Conservation (phyloP, 2,888 invertebrate species). For the Luperina testacea region DNA sequence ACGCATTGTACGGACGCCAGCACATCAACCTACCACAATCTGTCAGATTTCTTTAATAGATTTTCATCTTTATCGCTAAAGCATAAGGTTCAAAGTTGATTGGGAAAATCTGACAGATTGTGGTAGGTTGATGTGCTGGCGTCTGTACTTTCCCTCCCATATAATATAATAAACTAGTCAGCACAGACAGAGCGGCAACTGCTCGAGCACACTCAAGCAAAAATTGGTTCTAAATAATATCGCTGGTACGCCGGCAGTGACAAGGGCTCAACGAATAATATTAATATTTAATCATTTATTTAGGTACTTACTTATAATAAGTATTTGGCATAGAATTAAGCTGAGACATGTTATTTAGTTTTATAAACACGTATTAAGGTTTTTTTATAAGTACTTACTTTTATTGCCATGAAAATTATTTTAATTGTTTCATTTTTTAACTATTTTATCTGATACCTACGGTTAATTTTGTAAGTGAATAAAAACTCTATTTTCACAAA, state of each 20-base stretch:
- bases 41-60: no score
- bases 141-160: no score
- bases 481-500: neutral
- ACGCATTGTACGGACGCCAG: no score
- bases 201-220: neutral
- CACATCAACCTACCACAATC: no score
- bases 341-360: neutral
- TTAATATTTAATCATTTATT: no score
- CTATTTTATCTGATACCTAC: neutral
- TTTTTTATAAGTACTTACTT: conserved; percentile 1
- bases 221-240: neutral
- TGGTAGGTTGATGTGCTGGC: no score
- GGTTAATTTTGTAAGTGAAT: neutral
- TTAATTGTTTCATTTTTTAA: neutral
- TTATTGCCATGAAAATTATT: neutral
- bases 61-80: no score
- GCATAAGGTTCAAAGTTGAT: no score
- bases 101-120: no score
- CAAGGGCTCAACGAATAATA: no score
- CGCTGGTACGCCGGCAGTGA: no score
- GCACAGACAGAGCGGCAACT: neutral
- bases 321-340: neutral
- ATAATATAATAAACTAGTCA: no score
- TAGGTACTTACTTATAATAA: neutral
- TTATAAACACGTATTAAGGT: neutral